Evolutionary conservation across 2,113 vertebrate genomes (phyloP), one percentile per base, ranked within the genome.

Genomic region (Gila orcuttii): DNA sequence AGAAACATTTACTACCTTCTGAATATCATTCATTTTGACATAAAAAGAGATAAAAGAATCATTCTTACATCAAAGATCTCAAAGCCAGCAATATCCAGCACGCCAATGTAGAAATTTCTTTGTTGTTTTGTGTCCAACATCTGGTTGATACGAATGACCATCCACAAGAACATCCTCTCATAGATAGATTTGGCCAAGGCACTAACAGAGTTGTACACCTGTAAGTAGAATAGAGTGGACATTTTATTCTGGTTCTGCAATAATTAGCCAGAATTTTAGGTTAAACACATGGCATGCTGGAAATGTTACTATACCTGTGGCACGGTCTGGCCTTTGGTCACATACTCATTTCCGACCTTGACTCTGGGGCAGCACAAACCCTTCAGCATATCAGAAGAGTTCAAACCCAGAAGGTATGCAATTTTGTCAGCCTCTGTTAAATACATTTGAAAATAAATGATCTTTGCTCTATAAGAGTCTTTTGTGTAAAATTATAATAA

Each of bases 161-260:
- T 57, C 55, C 55, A 93, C 93, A 94, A 93, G 90, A 94, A 94
- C 93, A 94, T 94, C 87, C 85, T 94, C 84, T 94, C 93, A 92
- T 94, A 94, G 88, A 94, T 92, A 42, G 93, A 92, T 89, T 94
- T 94, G 87, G 91, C 88, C 86, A 93, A 86, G n/a, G 93, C 92
- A n/a, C 87, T 64, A n/a, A 93, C 92, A 50, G 93, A 83, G 79
- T 93, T 93, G 15, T 77, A 39, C 17, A 93, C 92, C 93, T 93
- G n/a, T 7, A 52, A 52, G 50, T 93, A 73, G 17, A 81, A 71
- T 23, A 60, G 3, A 33, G 57, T 11, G 23, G 68, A 31, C 7
- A 47, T 31, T 45, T 66, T 75, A 66, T 66, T 31, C 7, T 42
- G 42, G 0, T 42, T 42, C 42, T 42, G 42, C 42, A 9, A 2